Conservation (phyloP, 2,888 invertebrate genomes). For the Chaetogeoica ovagalla region DNA sequence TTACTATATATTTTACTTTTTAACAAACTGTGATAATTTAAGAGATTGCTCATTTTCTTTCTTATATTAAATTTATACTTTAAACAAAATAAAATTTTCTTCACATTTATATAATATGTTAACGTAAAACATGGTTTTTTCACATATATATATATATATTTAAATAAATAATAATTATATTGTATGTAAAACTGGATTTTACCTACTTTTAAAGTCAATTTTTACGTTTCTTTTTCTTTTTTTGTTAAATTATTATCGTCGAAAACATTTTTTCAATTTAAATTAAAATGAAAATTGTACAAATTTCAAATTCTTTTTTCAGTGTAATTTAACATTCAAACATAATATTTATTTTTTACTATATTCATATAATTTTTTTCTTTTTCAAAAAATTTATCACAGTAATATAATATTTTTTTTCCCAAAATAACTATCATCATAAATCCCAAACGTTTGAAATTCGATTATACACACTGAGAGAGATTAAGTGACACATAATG, state of each 20-base stretch:
- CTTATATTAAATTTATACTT: slow-evolving; percentile 10
- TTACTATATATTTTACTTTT: slow-evolving; percentile 44
- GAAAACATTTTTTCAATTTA: background rate
- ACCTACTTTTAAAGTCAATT: background rate
- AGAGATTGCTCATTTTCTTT: slow-evolving; percentile 47
- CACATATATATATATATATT: background rate
- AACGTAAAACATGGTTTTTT: background rate
- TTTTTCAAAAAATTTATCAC: too few relatives aligned
- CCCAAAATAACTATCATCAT: slow-evolving; percentile 30
- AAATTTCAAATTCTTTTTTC: background rate
- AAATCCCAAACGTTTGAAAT: slow-evolving; percentile 6
- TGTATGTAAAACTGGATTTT: background rate
- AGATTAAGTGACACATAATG: slow-evolving; percentile 16
- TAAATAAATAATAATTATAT: background rate
- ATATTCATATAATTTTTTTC: slow-evolving; percentile 16
- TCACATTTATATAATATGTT: background rate
- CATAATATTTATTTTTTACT: slow-evolving; percentile 7
- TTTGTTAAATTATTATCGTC: background rate
- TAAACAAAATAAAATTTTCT: slow-evolving; percentile 4
- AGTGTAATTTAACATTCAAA: background rate
- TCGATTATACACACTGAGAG: background rate
- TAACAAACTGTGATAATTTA: slow-evolving; percentile 51
- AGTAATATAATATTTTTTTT: background rate
- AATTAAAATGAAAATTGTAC: background rate
- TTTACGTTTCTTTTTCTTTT: background rate